These are phyloP conservation scores for Lepilemur septentrionalis DNA, from an alignment of 2,797 vertebrate species.

Conservation along the genomic window DNA sequence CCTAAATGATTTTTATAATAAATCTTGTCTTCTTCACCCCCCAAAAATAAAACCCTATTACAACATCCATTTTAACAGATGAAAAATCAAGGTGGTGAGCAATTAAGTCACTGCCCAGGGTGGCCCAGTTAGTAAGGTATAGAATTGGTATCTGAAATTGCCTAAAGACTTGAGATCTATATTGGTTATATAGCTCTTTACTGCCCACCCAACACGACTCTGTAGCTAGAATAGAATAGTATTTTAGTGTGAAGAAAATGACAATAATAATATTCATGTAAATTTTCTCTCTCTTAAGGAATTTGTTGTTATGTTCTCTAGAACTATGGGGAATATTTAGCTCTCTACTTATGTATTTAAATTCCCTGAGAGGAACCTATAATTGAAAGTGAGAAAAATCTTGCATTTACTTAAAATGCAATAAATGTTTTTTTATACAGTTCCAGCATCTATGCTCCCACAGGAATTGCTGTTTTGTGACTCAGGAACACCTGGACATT, in stretches of 20 bases:
- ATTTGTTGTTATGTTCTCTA: neutral
- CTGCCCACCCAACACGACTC: neutral
- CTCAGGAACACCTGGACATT: conserved; percentile 7
- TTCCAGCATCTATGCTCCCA: conserved; percentile 1
- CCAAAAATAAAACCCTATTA: neutral
- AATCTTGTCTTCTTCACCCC: neutral
- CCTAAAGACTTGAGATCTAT: neutral
- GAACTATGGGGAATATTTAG: neutral
- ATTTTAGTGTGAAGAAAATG: neutral
- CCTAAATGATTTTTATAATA: neutral
- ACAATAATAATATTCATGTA: neutral
- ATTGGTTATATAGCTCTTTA: neutral
- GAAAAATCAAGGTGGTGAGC: neutral
- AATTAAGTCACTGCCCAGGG: neutral
- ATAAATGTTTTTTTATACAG: conserved; percentile 30
- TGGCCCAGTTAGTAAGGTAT: neutral
- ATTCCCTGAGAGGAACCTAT: neutral
- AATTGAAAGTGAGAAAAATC: conserved; percentile 9
- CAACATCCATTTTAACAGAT: neutral
- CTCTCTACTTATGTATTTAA: neutral
- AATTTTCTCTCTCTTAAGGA: neutral
- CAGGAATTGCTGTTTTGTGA: conserved; percentile 21
- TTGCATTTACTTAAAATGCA: conserved; percentile 17
- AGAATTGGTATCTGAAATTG: neutral
- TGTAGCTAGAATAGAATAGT: neutral